Evolutionary conservation across 2,797 vertebrate genomes (phyloP), one percentile per base, ranked within the genome.

Genomic region (Malurus splendens): DNA sequence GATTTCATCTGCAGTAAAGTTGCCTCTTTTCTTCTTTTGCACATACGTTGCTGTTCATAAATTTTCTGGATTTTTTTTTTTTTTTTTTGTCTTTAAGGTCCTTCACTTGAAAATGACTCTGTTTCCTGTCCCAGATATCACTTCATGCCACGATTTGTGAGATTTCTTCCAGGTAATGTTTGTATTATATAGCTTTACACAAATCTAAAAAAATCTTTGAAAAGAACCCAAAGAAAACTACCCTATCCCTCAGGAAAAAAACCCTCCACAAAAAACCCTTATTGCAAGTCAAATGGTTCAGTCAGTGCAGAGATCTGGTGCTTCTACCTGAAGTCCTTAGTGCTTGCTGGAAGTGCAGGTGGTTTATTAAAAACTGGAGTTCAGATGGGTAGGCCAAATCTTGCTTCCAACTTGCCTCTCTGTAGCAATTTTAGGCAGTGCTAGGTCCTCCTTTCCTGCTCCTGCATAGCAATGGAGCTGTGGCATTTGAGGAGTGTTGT

Each of bases 111-210:
- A 56, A 92, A 86, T 0, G 96, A 96, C 42, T 61, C 96, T 55
- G 12, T 97, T 19, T 97, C 95, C 39, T 99, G 99, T 92, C 98
- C 98, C 60, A 97, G 97, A 85, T 99, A 99, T 93, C 99, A 99
- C 95, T 99, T 99, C 96, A 98, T 99, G 98, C 99, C 99, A 0
- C 98, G 99, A 47, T 99, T 99, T 92, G 99, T 99, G 90, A 94
- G 99, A 71, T 99, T 99, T 96, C 94, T 99, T 87, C 99, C 99
- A 42, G 99, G 99, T 99, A 97, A 97, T 96, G 50, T 82, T 85
- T 92, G 8, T 74, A 22, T 67, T 74, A 9, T 7, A 8, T 79
- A 55, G 10, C 13, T 41, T 25, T 88, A 42, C 55, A 39, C 33
- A 67, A 80, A 52, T 77, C 12, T 70, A 13, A 61, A 60, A 41